These are phyloP conservation scores for Alethe castanea DNA, from an alignment of 2,113 vertebrate genomes.

Conservation along the genomic window DNA sequence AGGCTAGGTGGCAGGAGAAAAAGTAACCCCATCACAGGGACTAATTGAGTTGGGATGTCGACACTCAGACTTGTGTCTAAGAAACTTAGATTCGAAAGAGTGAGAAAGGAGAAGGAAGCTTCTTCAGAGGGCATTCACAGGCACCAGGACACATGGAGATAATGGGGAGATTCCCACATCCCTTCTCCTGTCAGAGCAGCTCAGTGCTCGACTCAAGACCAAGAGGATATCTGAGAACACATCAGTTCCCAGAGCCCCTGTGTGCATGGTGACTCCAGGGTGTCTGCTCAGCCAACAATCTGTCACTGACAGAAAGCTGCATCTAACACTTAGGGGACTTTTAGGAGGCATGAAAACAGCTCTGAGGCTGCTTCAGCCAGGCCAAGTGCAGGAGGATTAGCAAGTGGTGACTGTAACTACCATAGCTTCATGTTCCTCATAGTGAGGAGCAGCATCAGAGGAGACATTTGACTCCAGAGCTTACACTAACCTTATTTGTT, in stretches of 20 bases:
- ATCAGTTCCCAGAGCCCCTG: constrained; percentile 18
- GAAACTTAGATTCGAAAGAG: background rate
- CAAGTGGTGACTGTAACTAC: background rate
- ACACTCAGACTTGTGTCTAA: accelerated
- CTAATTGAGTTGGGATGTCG: accelerated
- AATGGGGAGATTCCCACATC: background rate
- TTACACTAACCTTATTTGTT: background rate
- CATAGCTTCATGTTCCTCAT: background rate
- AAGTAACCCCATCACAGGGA: background rate
- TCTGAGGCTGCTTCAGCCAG: background rate
- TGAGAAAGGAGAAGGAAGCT: background rate
- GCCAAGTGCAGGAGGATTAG: background rate
- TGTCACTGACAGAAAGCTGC: background rate
- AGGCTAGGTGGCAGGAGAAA: background rate
- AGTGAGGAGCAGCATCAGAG: background rate
- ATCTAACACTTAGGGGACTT: background rate
- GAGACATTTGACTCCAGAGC: background rate
- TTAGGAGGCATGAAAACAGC: background rate
- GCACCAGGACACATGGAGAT: background rate
- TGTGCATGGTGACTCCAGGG: background rate
- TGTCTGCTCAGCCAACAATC: constrained; percentile 15
- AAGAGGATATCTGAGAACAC: constrained; percentile 9
- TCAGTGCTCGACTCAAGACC: background rate
- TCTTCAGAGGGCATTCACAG: background rate
- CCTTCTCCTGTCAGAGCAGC: background rate